phyloP scores from a whole-genome alignment of 2,888 invertebrate species.

The Itoplectis maculator region DNA sequence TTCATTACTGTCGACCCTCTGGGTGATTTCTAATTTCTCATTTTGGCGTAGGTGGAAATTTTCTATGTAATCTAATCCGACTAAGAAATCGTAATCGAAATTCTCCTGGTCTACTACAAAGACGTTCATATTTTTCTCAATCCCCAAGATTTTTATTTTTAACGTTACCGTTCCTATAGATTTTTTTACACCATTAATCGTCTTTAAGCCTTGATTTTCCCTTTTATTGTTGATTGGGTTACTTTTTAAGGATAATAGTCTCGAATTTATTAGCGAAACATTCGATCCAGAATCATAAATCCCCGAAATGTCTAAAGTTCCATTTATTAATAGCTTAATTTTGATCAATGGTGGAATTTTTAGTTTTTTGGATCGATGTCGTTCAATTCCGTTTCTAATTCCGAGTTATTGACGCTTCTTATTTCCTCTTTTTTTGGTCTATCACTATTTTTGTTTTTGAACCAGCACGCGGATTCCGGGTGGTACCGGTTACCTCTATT shows the following conservation, averaged over 20 bases:
- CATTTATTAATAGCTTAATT: slow-evolving; percentile 62
- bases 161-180: slow-evolving; percentile 55
- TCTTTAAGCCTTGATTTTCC: slow-evolving; percentile 60
- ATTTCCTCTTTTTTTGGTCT: slow-evolving; percentile 52
- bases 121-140: slow-evolving; percentile 57
- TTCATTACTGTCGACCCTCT: slow-evolving; percentile 3
- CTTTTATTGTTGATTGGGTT: slow-evolving; percentile 62
- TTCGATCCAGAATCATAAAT: slow-evolving; percentile 70
- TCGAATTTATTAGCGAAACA: slow-evolving; percentile 69
- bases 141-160: slow-evolving; percentile 57
- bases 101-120: slow-evolving; percentile 63
- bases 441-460: slow-evolving; percentile 65
- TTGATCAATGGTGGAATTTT: slow-evolving; percentile 70
- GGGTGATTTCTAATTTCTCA: slow-evolving; percentile 41
- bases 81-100: slow-evolving; percentile 61
- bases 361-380: slow-evolving; percentile 73
- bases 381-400: slow-evolving; percentile 71
- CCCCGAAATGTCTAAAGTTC: slow-evolving; percentile 54
- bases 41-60: slow-evolving; percentile 63
- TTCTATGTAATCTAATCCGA: slow-evolving; percentile 61
- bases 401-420: slow-evolving; percentile 70
- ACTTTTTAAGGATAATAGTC: slow-evolving; percentile 65
- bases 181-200: slow-evolving; percentile 66
- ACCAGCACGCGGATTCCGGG: slow-evolving; percentile 66
- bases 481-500: slow-evolving; percentile 68